phyloP scores from a whole-genome alignment of 2,113 vertebrate species.

The Brienomyrus longianalis region DNA sequence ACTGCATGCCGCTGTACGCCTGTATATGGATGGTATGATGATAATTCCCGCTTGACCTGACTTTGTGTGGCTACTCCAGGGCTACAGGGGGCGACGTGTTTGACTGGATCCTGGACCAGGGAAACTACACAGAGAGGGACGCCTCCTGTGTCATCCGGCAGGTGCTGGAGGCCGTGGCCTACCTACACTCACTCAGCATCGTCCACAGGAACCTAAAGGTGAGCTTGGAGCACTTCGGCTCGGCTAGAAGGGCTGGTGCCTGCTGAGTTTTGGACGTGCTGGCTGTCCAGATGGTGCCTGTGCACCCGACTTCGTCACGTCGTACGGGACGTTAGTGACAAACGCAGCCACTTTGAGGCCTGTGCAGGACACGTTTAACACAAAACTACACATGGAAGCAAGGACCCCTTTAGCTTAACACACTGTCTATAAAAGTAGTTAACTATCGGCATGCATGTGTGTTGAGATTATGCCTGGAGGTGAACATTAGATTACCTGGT shows the following conservation, averaged over 20 bases:
- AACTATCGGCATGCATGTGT: neutral
- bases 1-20: neutral
- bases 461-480: neutral
- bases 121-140: constrained; percentile 74
- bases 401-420: neutral
- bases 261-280: neutral
- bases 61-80: constrained; percentile 40
- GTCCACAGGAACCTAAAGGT: constrained; percentile 78
- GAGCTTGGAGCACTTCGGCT: neutral
- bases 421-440: neutral
- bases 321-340: neutral
- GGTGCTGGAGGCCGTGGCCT: constrained; percentile 68
- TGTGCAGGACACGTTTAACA: neutral
- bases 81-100: constrained; percentile 78
- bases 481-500: neutral
- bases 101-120: constrained; percentile 76
- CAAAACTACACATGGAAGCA: neutral
- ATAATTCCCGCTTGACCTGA: neutral
- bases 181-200: constrained; percentile 72
- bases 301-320: neutral
- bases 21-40: neutral
- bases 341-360: neutral
- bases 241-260: neutral
- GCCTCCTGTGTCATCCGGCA: constrained; percentile 67
- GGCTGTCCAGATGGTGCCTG: neutral